These are phyloP conservation scores for Archivesica marissinica DNA, from an alignment of 1,140 invertebrate species.

Conservation along the genomic window DNA sequence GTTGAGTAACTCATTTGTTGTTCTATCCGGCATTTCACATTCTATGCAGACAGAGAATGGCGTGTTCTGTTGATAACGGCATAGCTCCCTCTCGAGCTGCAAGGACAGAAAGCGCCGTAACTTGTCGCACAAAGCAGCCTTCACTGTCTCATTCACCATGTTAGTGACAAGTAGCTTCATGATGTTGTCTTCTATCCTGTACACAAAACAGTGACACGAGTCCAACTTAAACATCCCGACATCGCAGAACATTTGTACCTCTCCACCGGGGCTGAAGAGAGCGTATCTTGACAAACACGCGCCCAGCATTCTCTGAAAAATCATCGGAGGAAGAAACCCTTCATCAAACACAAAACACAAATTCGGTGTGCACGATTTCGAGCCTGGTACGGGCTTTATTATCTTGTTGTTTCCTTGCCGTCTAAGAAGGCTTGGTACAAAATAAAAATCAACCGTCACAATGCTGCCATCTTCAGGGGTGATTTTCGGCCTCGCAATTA, in stretches of 20 bases:
- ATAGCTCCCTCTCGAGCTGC: slow-evolving; percentile 40
- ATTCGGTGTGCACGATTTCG: slow-evolving; percentile 6
- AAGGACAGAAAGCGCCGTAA: slow-evolving; percentile 35
- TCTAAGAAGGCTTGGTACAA: slow-evolving; percentile 55
- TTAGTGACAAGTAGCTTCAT: slow-evolving; percentile 45
- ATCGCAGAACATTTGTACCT: slow-evolving; percentile 32
- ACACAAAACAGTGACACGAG: slow-evolving; percentile 43
- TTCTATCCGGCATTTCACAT: slow-evolving; percentile 8
- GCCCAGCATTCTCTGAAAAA: slow-evolving; percentile 57
- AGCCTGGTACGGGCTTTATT: background rate
- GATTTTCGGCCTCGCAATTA: slow-evolving; percentile 54
- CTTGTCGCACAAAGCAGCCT: slow-evolving; percentile 50
- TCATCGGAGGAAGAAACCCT: slow-evolving; percentile 42
- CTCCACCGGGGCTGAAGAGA: background rate
- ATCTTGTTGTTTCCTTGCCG: slow-evolving; percentile 20
- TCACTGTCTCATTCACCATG: slow-evolving; percentile 41
- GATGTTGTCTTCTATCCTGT: background rate
- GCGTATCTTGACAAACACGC: slow-evolving; percentile 42
- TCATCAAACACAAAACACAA: slow-evolving; percentile 58
- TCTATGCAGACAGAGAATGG: slow-evolving; percentile 47
- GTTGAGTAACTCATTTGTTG: background rate
- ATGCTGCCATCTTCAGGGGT: slow-evolving; percentile 26
- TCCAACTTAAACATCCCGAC: slow-evolving; percentile 50
- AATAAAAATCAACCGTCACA: slow-evolving; percentile 30
- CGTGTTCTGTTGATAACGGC: slow-evolving; percentile 47